Evolutionary conservation across 1,140 invertebrate genomes (phyloP).

Genomic region (Diabrotica undecimpunctata): DNA sequence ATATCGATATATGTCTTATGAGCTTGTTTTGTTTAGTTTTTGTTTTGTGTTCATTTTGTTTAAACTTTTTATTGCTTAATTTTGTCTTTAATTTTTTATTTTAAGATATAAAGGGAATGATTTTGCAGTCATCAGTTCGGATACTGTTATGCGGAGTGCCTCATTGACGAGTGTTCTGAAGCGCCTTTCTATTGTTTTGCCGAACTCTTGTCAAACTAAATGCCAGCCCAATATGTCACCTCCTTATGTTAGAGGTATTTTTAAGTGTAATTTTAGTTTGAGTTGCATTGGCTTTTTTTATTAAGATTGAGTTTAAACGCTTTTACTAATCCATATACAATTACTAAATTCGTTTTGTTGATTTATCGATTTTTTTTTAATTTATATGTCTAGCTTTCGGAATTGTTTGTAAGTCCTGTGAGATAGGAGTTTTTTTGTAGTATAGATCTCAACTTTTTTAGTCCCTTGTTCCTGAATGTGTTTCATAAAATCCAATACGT

Average conservation of each 20-base stretch:
- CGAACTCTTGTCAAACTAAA: conserved; percentile 67
- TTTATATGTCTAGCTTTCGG: too few species aligned
- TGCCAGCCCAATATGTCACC: conserved; percentile 58
- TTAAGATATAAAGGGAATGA: conserved; percentile 49
- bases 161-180: conserved; percentile 55
- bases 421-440: too few species aligned
- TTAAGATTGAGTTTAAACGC: too few species aligned
- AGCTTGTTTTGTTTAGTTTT: conserved; percentile 9
- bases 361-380: too few species aligned
- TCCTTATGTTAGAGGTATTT: conserved; percentile 66
- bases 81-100: conserved; percentile 50
- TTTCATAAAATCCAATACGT: too few species aligned
- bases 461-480: too few species aligned
- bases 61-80: conserved; percentile 29
- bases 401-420: too few species aligned
- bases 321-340: too few species aligned
- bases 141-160: conserved; percentile 36
- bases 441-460: too few species aligned
- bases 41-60: not conserved
- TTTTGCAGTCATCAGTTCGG: conserved; percentile 40
- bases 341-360: too few species aligned
- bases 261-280: not conserved
- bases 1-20: not conserved
- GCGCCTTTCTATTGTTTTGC: conserved; percentile 62
- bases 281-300: too few species aligned